Percentiles rank a stretch among this genome's conserved stretches.
Evolutionary conservation across 2,888 invertebrate species (phyloP).

Genomic region (Acrocera orbiculus): DNA sequence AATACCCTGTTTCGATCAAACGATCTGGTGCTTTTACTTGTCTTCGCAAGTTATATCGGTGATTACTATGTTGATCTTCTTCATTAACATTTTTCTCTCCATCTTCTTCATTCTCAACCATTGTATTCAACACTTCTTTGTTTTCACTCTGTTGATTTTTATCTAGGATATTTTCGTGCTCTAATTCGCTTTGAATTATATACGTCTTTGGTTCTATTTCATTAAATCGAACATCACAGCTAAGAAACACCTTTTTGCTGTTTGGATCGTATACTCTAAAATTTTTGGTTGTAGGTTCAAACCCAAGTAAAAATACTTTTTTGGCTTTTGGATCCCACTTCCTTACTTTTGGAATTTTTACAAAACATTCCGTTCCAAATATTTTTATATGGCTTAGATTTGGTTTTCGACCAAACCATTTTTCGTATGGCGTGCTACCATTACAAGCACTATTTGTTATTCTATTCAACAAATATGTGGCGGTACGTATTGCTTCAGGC

Average conservation of each 20-base stretch:
- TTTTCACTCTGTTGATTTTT: too few species aligned
- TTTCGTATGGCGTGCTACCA: slow-evolving; percentile 20
- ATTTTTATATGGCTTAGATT: slow-evolving; percentile 11
- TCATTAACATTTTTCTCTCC: too few species aligned
- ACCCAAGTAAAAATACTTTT: slow-evolving; percentile 16
- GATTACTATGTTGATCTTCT: too few species aligned
- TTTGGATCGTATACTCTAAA: slow-evolving; percentile 13
- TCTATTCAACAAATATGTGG: slow-evolving; percentile 14
- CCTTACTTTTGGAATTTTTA: slow-evolving; percentile 22
- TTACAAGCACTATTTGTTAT: slow-evolving; percentile 3
- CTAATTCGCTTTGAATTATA: not conserved
- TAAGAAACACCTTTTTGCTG: slow-evolving; percentile 6
- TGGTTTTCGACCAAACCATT: slow-evolving; percentile 16
- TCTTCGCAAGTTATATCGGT: too few species aligned
- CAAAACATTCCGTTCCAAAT: slow-evolving; percentile 23
- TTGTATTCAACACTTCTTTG: too few species aligned
- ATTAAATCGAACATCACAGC: slow-evolving; percentile 7
- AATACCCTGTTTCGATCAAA: too few species aligned
- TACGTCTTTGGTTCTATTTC: not conserved
- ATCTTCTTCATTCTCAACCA: too few species aligned
- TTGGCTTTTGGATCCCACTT: slow-evolving; percentile 21
- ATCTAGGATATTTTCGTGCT: too few species aligned
- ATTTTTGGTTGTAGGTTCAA: slow-evolving; percentile 19
- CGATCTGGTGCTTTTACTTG: too few species aligned
- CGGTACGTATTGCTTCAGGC: slow-evolving; percentile 22